A percentile compares a stretch with the other conserved stretches of the same genome.
phyloP scores from a whole-genome alignment of 2,888 invertebrate species.

The Sericinus montela region DNA sequence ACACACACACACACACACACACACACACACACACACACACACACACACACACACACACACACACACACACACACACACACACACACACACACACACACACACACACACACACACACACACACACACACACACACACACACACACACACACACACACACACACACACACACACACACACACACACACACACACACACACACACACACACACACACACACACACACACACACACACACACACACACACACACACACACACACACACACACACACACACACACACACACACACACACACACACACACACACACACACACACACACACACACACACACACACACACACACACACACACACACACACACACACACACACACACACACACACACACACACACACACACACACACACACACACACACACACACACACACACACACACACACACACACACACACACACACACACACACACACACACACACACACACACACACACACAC shows the following conservation, averaged over 20 bases:
- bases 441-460: constrained; percentile 7
- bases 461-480: constrained; percentile 6
- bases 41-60: too few relatives aligned
- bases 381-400: constrained; percentile 14
- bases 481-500: constrained; percentile 6
- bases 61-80: too few relatives aligned
- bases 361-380: constrained; percentile 13
- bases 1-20: too few relatives aligned
- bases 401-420: constrained; percentile 12
- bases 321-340: constrained; percentile 11
- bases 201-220: constrained; percentile 11
- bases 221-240: constrained; percentile 12
- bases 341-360: constrained; percentile 12
- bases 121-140: constrained; percentile 17
- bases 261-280: constrained; percentile 10
- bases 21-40: too few relatives aligned
- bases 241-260: constrained; percentile 24
- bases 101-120: too few relatives aligned
- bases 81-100: too few relatives aligned
- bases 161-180: constrained; percentile 12
- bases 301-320: constrained; percentile 12
- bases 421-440: constrained; percentile 7
- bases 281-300: constrained; percentile 14
- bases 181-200: constrained; percentile 13
- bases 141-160: constrained; percentile 18